phyloP scores from a whole-genome alignment of 2,113 vertebrate genomes.

The Centropus unirufus region DNA sequence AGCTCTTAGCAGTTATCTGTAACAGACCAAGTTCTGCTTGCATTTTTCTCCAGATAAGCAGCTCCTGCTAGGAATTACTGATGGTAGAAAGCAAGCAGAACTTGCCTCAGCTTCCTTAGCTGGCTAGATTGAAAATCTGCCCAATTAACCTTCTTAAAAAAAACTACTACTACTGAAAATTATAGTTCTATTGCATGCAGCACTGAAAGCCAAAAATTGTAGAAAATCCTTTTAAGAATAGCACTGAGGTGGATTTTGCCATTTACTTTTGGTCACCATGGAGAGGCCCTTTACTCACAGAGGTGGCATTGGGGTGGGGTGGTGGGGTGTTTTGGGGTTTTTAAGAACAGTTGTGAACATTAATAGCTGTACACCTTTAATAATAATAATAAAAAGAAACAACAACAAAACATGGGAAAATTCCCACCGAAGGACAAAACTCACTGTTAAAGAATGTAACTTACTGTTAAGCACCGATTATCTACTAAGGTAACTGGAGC shows the following conservation, averaged over 20 bases:
- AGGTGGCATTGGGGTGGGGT: accelerated
- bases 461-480: neutral
- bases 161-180: neutral
- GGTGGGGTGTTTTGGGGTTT: neutral
- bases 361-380: neutral
- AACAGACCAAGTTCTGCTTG: neutral
- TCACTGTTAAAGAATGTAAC: neutral
- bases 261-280: neutral
- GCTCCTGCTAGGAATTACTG: neutral
- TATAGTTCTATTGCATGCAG: neutral
- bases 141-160: neutral
- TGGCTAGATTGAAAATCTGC: neutral
- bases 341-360: neutral
- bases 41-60: neutral
- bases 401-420: neutral
- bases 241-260: neutral
- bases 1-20: neutral
- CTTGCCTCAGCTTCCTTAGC: neutral
- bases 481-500: neutral
- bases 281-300: neutral
- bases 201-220: neutral
- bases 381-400: neutral
- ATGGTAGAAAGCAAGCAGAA: neutral
- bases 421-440: neutral
- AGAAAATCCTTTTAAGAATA: neutral